Conservation (phyloP, 2,888 invertebrate genomes). For the Agonopterix alstromeriana region DNA sequence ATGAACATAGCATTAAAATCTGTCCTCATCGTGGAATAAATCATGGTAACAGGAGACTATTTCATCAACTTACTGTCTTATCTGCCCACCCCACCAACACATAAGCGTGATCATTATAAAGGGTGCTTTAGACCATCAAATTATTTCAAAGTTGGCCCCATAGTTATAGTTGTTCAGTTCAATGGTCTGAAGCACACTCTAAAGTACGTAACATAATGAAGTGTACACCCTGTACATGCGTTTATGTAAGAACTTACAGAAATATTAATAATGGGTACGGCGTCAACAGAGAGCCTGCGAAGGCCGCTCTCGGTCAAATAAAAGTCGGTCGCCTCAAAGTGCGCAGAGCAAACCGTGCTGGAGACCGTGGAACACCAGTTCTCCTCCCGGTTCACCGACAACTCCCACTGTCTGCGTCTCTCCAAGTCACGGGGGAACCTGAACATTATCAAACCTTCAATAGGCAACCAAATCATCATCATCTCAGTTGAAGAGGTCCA, state of each 20-base stretch:
- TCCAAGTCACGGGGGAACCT: conserved; percentile 52
- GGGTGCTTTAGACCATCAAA: too few relatives aligned
- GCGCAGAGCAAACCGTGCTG: conserved; percentile 58
- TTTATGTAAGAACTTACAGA: conserved; percentile 37
- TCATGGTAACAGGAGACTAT: too few relatives aligned
- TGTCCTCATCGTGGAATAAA: too few relatives aligned
- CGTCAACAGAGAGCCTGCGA: conserved; percentile 38
- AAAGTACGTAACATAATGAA: too few relatives aligned
- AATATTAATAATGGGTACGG: conserved; percentile 53
- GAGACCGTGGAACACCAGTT: conserved; percentile 47
- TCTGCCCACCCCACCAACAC: too few relatives aligned
- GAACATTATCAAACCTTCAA: conserved; percentile 2
- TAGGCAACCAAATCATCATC: background rate
- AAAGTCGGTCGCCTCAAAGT: conserved; percentile 48
- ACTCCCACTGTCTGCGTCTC: conserved; percentile 49
- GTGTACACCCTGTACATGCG: background rate
- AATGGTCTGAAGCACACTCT: too few relatives aligned
- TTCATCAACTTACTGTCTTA: too few relatives aligned
- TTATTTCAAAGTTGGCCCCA: too few relatives aligned
- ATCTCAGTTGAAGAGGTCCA: too few relatives aligned
- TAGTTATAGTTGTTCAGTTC: too few relatives aligned
- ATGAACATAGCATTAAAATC: too few relatives aligned
- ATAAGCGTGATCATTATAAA: too few relatives aligned
- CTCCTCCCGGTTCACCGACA: conserved; percentile 47
- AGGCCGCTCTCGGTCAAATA: conserved; percentile 55